A percentile compares a stretch with the other conserved stretches of the same genome.
Conservation (phyloP, 2,797 vertebrate species). For the Poecile montanus region DNA sequence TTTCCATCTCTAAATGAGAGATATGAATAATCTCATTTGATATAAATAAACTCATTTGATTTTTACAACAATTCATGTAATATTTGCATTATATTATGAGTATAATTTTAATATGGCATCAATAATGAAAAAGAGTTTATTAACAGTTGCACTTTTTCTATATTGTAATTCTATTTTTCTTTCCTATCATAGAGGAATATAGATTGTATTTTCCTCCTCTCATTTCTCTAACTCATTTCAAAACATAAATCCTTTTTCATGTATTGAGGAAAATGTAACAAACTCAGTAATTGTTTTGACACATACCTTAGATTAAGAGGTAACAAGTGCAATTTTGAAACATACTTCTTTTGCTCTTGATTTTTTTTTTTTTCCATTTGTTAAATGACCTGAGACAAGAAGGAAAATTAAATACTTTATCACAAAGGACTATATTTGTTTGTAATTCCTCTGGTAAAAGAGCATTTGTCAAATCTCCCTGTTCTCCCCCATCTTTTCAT, state of each 20-base stretch:
- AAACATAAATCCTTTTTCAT: neutral
- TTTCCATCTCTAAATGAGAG: neutral
- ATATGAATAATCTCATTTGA: neutral
- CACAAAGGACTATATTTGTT: slow-evolving; percentile 14
- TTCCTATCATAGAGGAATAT: neutral
- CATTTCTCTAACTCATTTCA: neutral
- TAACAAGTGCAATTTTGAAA: neutral
- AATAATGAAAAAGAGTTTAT: neutral
- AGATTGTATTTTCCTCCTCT: neutral
- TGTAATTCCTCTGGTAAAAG: slow-evolving; percentile 7
- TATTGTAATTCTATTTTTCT: neutral
- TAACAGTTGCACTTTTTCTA: neutral
- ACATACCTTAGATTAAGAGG: neutral
- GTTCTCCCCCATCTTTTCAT: neutral
- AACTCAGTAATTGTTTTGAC: neutral
- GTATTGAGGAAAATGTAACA: neutral
- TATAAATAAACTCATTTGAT: neutral
- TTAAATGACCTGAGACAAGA: neutral
- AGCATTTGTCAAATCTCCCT: neutral
- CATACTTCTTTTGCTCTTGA: neutral
- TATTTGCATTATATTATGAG: neutral
- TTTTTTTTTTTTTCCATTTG: neutral
- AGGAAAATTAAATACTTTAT: neutral
- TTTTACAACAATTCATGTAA: neutral
- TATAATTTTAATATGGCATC: neutral